Conservation (phyloP, 2,113 vertebrate species). For the Gallinago jamesoni region DNA sequence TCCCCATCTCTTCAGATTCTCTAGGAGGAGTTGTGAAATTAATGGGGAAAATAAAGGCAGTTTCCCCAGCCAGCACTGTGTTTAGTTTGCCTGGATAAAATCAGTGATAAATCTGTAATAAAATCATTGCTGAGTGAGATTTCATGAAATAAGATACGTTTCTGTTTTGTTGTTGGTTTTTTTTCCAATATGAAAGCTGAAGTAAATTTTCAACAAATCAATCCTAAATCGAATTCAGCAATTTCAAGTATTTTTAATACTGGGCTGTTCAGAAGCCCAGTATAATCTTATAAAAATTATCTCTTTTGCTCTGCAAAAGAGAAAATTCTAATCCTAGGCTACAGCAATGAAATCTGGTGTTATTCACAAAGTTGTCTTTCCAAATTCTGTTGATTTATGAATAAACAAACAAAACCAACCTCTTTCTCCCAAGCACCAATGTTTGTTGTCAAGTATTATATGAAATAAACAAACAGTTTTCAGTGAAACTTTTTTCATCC, state of each 20-base stretch:
- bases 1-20: not conserved
- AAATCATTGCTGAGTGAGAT: not conserved
- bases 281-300: not conserved
- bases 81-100: not conserved
- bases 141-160: not conserved
- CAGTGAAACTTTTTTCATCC: not conserved
- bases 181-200: not conserved
- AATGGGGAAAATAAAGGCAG: not conserved
- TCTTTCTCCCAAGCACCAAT: not conserved
- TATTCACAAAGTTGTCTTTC: not conserved
- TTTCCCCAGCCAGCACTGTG: not conserved
- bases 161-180: not conserved
- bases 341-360: not conserved
- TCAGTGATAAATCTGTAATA: not conserved
- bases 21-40: not conserved
- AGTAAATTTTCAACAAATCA: not conserved
- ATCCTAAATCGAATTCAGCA: not conserved
- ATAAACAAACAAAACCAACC: not conserved
- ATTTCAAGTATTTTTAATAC: not conserved
- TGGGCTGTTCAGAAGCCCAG: not conserved
- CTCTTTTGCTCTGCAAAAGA: not conserved
- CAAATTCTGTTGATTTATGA: not conserved
- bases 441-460: not conserved
- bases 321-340: not conserved
- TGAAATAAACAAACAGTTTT: not conserved